phyloP scores from a whole-genome alignment of 1,140 invertebrate genomes.

The Drosophila arizonae region DNA sequence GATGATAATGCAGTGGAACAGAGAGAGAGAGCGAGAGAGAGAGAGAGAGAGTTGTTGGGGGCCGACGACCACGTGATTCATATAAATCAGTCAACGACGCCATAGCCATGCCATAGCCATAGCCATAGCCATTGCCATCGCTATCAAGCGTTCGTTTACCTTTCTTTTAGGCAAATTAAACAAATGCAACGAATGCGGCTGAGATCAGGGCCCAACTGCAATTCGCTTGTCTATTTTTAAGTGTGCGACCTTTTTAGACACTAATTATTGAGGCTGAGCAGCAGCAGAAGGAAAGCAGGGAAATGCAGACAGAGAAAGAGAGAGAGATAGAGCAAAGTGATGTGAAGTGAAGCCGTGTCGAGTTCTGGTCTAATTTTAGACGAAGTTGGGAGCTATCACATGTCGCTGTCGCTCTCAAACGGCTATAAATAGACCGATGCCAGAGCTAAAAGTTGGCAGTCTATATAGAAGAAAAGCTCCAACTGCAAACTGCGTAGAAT shows the following conservation, averaged over 20 bases:
- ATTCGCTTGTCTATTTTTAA: conserved; percentile 70
- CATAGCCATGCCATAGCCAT: conserved; percentile 3
- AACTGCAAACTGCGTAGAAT: not conserved
- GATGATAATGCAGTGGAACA: no score
- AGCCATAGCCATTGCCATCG: conserved; percentile 22
- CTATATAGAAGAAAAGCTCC: not conserved
- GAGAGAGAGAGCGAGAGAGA: not conserved
- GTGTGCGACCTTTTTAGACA: conserved; percentile 67
- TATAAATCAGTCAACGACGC: conserved; percentile 78
- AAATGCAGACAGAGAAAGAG: not conserved
- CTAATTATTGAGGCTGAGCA: conserved; percentile 53
- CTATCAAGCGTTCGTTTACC: conserved; percentile 78
- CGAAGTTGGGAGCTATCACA: conserved; percentile 38
- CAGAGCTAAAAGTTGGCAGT: not conserved
- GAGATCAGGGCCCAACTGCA: conserved; percentile 39
- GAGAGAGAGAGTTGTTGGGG: conserved; percentile 3
- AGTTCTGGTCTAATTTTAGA: conserved; percentile 60
- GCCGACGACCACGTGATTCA: conserved; percentile 67
- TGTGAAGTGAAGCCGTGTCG: conserved; percentile 19
- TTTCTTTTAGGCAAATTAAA: conserved; percentile 66
- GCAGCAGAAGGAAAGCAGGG: not conserved
- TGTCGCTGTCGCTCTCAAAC: conserved; percentile 38
- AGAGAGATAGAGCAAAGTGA: not conserved
- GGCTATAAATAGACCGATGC: conserved; percentile 20
- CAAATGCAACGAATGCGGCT: conserved; percentile 53